Conservation (phyloP, 2,113 vertebrate genomes). For the Dendropsophus ebraccatus region DNA sequence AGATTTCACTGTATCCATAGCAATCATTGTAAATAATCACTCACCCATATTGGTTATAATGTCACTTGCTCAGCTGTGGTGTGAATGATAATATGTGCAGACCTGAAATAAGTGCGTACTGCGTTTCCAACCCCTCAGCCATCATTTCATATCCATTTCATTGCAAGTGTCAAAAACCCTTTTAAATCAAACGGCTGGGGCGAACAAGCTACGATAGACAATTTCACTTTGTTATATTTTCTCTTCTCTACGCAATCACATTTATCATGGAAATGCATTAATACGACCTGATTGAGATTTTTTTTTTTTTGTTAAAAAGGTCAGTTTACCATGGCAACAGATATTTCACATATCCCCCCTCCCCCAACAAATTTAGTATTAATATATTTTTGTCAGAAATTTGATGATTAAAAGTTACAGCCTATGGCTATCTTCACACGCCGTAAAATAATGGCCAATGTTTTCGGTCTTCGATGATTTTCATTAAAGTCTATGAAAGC, state of each 20-base stretch:
- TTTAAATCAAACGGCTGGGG: not conserved
- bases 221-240: too few relatives aligned
- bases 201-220: not conserved
- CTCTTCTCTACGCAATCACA: not conserved
- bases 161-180: not conserved
- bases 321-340: slow-evolving; percentile 45
- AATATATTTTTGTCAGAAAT: not conserved
- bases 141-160: not conserved
- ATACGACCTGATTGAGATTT: slow-evolving; percentile 27
- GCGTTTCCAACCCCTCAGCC: not conserved
- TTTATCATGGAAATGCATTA: slow-evolving; percentile 7
- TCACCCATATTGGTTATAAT: slow-evolving; percentile 34
- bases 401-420: too few relatives aligned
- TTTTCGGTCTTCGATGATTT: too few relatives aligned
- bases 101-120: not conserved
- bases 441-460: too few relatives aligned
- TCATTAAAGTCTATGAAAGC: too few relatives aligned
- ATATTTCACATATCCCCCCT: not conserved
- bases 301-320: too few relatives aligned
- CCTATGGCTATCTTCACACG: too few relatives aligned
- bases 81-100: not conserved
- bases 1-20: slow-evolving; percentile 27
- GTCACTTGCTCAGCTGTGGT: not conserved
- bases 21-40: slow-evolving; percentile 40
- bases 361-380: not conserved